Percentiles rank a stretch among this genome's conserved stretches.
phyloP scores from a whole-genome alignment of 2,888 invertebrate species.

The Synergus laeviventris region DNA sequence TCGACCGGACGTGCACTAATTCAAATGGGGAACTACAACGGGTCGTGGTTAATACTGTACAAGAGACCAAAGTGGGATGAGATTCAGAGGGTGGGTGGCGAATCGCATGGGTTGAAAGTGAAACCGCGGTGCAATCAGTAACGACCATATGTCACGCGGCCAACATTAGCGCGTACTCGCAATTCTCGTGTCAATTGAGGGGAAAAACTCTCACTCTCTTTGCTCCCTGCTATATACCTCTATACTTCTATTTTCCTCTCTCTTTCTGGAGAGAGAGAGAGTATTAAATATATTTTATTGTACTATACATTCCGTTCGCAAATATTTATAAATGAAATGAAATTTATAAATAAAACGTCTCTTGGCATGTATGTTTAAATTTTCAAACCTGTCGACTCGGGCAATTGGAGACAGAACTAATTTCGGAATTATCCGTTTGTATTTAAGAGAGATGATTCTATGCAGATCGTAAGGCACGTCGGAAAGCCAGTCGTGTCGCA shows the following conservation, averaged over 20 bases:
- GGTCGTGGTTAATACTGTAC: slow-evolving; percentile 35
- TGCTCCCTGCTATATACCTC: slow-evolving; percentile 42
- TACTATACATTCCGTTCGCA: too few species aligned
- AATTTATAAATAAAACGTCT: too few species aligned
- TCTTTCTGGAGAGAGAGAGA: slow-evolving; percentile 32
- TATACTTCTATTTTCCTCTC: slow-evolving; percentile 44
- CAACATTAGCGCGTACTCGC: slow-evolving; percentile 62
- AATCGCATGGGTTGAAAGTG: slow-evolving; percentile 60
- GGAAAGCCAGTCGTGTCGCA: slow-evolving; percentile 50
- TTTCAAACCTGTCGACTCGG: too few species aligned
- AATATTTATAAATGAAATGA: too few species aligned
- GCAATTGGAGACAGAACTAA: too few species aligned
- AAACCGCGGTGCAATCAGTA: slow-evolving; percentile 65
- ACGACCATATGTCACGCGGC: slow-evolving; percentile 68
- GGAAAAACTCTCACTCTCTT: slow-evolving; percentile 58
- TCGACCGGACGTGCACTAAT: slow-evolving; percentile 60
- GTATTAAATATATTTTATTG: slow-evolving; percentile 45
- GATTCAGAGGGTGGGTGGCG: slow-evolving; percentile 42
- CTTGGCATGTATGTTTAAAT: too few species aligned
- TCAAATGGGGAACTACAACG: slow-evolving; percentile 51
- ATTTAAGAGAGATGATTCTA: neutral
- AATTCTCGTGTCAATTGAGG: slow-evolving; percentile 56
- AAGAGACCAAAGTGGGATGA: slow-evolving; percentile 14
- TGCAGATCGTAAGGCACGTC: slow-evolving; percentile 50
- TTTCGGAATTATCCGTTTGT: neutral